Conservation (phyloP, 2,113 vertebrate genomes). For the mouse (Mus musculus) region GRCm39 chr14:5791501-5792000, state of each 20-base stretch:
- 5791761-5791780: too few relatives aligned
- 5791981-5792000: not conserved
- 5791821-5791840: not conserved
- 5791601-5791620: slow-evolving; percentile 45
- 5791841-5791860: not conserved
- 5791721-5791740: not conserved
- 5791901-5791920: not conserved
- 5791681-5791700: not conserved
- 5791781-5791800: not conserved
- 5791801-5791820: not conserved
- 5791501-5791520: slow-evolving; percentile 20
- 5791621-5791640: slow-evolving; percentile 22
- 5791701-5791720: not conserved
- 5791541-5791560: not conserved
- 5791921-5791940: too few relatives aligned
- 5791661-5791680: not conserved
- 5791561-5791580: not conserved
- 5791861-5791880: not conserved
- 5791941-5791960: not conserved
- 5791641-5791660: not conserved
- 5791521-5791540: not conserved
- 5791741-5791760: not conserved
- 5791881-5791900: not conserved
- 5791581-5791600: not conserved
- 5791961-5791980: too few relatives aligned